Evolutionary conservation across 2,113 vertebrate species (phyloP), one percentile per base, ranked within the genome.

Genomic region (Nanger granti): DNA sequence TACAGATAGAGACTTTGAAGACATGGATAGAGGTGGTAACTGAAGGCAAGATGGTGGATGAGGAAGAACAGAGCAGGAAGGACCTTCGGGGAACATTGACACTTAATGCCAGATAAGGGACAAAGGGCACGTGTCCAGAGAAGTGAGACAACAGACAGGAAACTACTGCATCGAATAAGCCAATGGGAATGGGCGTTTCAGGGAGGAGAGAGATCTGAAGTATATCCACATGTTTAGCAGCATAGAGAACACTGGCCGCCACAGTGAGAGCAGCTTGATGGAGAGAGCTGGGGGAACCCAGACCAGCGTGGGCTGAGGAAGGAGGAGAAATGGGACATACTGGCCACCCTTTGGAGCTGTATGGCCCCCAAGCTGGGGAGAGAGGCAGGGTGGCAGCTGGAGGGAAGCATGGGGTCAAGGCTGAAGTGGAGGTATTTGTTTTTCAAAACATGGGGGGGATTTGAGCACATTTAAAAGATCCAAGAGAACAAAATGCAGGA

Each of bases 141-240:
- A n/a, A 41, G 26, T 3, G 49, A 60, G 49, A 80, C 0, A 6
- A 37, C 34, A 52, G 20, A 28, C 69, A 73, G 57, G 34, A 59
- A 13, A 60, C 31, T 28, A 0, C 26, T 3, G 5, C 5, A 5
- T 47, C 3, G 0, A 31, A 69, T 18, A 31, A 84, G 54, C 60
- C 54, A 11, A 0, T 0, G 2, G 29, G 62, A 2, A 29, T 10
- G 11, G 3, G 5, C 26, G 34, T 8, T 59, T 59, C 34, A 5
- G 82, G 55, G 52, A 80, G 24, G 26, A 69, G 15, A 82, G 37
- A 55, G 17, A 13, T 44, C 73, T 18, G 28, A 79, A 64, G 37
- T 9, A 5, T 1, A 15, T 1, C 6, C 2, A 0, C 0, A 0
- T 20, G 1, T 9, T 24, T 8, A 41, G 13, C 66, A 37, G 57